Percentiles rank a stretch among this genome's conserved stretches.
Evolutionary conservation across 2,888 invertebrate species (phyloP).

Genomic region (Phymatocera aterrima): DNA sequence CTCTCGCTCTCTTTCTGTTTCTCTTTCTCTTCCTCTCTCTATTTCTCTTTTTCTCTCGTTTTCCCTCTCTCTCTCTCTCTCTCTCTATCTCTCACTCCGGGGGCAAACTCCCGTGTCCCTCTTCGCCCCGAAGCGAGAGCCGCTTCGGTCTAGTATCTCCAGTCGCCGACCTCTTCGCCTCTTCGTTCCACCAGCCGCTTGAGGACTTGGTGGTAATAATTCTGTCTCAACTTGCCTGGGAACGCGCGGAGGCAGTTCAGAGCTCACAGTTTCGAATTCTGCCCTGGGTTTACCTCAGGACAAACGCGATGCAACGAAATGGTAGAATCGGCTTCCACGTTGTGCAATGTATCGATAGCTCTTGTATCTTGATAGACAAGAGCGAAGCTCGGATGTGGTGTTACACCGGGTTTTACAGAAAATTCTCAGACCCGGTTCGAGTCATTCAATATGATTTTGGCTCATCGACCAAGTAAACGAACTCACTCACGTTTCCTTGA

Average conservation of each 20-base stretch:
- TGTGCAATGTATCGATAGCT: too few species aligned
- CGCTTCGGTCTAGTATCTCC: conserved; percentile 43
- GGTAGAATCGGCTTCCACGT: too few species aligned
- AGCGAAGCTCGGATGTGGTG: too few species aligned
- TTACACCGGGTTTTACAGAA: too few species aligned
- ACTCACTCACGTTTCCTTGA: too few species aligned
- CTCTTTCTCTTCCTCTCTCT: conserved; percentile 47
- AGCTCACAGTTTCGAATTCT: conserved; percentile 34
- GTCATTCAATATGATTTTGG: too few species aligned
- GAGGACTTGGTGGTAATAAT: conserved; percentile 56
- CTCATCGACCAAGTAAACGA: too few species aligned
- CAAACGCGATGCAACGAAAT: not conserved
- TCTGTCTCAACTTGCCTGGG: conserved; percentile 53
- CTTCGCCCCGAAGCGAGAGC: conserved; percentile 28
- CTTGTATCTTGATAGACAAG: too few species aligned
- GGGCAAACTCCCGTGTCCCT: conserved; percentile 31
- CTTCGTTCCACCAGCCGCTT: conserved; percentile 8
- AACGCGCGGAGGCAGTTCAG: conserved; percentile 15
- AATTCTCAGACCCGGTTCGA: too few species aligned
- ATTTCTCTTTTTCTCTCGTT: conserved; percentile 48
- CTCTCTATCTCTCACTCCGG: conserved; percentile 2
- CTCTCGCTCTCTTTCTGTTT: conserved; percentile 40
- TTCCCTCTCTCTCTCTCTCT: conserved; percentile 45
- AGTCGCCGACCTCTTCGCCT: conserved; percentile 42
- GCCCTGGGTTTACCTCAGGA: not conserved